Percentiles rank a stretch among this genome's conserved stretches.
phyloP scores from a whole-genome alignment of 1,140 invertebrate species.

The Papilio glaucus region DNA sequence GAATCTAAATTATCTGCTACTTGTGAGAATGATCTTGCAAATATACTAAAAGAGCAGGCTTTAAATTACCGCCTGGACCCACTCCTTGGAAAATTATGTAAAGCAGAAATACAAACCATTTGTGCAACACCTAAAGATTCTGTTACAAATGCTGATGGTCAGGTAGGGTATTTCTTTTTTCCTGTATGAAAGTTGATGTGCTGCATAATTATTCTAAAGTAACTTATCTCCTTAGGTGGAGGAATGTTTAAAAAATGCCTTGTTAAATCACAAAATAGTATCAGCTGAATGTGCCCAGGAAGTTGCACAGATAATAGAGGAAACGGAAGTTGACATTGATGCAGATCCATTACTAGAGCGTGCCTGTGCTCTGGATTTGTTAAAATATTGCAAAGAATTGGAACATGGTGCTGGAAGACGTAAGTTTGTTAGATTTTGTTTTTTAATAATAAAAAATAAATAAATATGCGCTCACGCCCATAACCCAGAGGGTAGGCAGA shows the following conservation, averaged over 20 bases:
- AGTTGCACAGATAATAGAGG: conserved; percentile 92
- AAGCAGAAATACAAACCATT: conserved; percentile 86
- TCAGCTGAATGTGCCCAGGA: conserved; percentile 90
- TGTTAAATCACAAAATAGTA: conserved; percentile 88
- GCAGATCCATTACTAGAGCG: conserved; percentile 91
- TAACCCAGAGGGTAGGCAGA: too few relatives aligned
- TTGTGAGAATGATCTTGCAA: conserved; percentile 92
- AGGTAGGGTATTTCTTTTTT: conserved; percentile 65
- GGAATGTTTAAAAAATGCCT: conserved; percentile 94
- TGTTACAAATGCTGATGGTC: conserved; percentile 82
- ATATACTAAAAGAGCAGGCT: conserved; percentile 93
- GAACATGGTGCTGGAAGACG: conserved; percentile 93
- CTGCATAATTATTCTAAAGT: not conserved
- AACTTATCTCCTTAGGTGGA: conserved; percentile 84
- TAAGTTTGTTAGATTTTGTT: conserved; percentile 65
- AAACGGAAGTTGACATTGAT: conserved; percentile 92
- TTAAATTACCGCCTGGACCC: conserved; percentile 94
- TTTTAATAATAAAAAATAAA: too few relatives aligned
- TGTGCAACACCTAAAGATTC: conserved; percentile 84
- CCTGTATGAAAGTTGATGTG: not conserved
- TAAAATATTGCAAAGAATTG: conserved; percentile 93
- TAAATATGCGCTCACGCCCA: too few relatives aligned
- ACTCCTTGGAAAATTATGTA: conserved; percentile 90
- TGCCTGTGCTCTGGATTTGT: conserved; percentile 91
- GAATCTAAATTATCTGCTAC: conserved; percentile 87